These are phyloP conservation scores for Pluvianellus socialis DNA, from an alignment of 2,113 vertebrate genomes.

Conservation along the genomic window DNA sequence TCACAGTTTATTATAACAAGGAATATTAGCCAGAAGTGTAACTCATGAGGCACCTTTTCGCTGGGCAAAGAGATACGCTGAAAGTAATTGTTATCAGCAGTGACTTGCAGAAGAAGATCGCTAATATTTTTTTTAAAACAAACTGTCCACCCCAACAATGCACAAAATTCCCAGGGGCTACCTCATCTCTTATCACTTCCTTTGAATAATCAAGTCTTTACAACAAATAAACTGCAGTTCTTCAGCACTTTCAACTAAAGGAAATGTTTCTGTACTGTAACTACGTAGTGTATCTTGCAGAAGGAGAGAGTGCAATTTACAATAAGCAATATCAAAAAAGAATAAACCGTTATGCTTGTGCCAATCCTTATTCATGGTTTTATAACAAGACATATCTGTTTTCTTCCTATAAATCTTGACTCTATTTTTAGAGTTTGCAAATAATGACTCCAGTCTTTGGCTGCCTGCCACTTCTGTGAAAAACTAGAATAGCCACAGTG, in stretches of 20 bases:
- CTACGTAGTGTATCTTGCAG: slow-evolving; percentile 63
- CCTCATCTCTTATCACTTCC: slow-evolving; percentile 55
- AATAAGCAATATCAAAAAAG: slow-evolving; percentile 77
- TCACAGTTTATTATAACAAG: neutral
- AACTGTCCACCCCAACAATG: slow-evolving; percentile 19
- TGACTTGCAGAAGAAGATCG: slow-evolving; percentile 22
- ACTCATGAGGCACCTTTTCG: neutral
- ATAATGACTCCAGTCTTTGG: slow-evolving; percentile 80
- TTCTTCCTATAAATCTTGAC: slow-evolving; percentile 80
- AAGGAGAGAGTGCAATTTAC: slow-evolving; percentile 75
- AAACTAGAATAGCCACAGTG: slow-evolving; percentile 69
- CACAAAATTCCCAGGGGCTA: slow-evolving; percentile 49
- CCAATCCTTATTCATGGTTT: slow-evolving; percentile 81
- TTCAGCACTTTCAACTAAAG: slow-evolving; percentile 55
- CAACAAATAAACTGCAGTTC: slow-evolving; percentile 65
- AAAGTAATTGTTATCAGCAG: slow-evolving; percentile 26
- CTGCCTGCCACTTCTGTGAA: slow-evolving; percentile 79
- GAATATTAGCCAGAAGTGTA: slow-evolving; percentile 12
- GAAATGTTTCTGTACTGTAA: slow-evolving; percentile 57
- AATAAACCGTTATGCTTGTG: slow-evolving; percentile 77
- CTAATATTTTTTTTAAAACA: slow-evolving; percentile 13
- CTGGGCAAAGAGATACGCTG: neutral
- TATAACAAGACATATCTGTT: slow-evolving; percentile 80
- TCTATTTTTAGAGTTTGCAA: slow-evolving; percentile 84
- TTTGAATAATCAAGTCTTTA: slow-evolving; percentile 69